Evolutionary conservation across 2,797 vertebrate species (phyloP), one percentile per base, ranked within the genome.

Genomic region (Coreius guichenoti): DNA sequence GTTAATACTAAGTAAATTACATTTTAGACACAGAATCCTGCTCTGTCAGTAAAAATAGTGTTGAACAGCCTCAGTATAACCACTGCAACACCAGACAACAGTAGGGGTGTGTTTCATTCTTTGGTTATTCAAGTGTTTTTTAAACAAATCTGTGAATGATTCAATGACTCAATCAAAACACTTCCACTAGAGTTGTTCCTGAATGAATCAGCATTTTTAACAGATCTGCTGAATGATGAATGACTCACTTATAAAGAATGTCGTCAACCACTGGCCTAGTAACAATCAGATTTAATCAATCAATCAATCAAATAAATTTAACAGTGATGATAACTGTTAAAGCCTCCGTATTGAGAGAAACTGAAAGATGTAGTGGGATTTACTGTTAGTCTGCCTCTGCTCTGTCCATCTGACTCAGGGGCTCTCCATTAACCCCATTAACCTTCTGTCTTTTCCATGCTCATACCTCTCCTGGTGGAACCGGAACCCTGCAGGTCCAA

Each of bases 341-440:
- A 29, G 26, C n/a, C 47, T 17, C n/a, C 77, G 26, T 33, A 12
- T 29, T 45, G 12, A 70, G 65, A 58, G n/a, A 78, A 45, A 68
- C 49, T 17, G 3, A 45, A 74, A 33, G 13, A 68, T 81, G 17
- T 58, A 26, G 21, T 69, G 49, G 43, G 12, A 70, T 67, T 83
- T 43, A 75, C 58, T 70, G 56, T 78, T 31, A 31, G 68, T 75
- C 19, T 78, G 56, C 69, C 26, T 85, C 39, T 65, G 14, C 65
- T 49, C 80, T 76, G 70, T 69, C 76, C 70, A 78, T 77, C 61
- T 74, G 72, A 84, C 68, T 80, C 4, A 39, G 29, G 45, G 80
- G 58, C 78, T 82, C 45, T 77, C 87, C 87, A 91, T 91, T 90
- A 91, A 91, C 88, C 89, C 88, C 89, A 91, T 91, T 89, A 91